Percentiles rank a stretch among this genome's conserved stretches.
phyloP scores from a whole-genome alignment of 2,113 vertebrate species.

The Galemys pyrenaicus region DNA sequence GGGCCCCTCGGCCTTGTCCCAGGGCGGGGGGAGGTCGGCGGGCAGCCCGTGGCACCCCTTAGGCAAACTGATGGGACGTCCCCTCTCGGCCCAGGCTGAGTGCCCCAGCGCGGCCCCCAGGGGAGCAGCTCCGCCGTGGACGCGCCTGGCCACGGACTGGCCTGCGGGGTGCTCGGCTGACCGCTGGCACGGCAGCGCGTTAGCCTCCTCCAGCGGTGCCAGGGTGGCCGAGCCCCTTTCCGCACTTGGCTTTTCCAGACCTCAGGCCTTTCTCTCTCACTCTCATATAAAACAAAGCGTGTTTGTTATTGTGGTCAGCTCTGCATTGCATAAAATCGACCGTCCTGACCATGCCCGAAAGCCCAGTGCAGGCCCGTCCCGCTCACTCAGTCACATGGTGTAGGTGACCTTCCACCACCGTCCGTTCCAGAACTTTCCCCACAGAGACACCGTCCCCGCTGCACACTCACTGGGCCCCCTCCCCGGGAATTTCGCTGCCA shows the following conservation, averaged over 20 bases:
- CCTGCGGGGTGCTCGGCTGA: no score
- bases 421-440: background rate
- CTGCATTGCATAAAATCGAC: no score
- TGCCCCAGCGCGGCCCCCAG: background rate
- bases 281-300: background rate
- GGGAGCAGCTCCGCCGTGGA: background rate
- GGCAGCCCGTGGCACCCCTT: background rate
- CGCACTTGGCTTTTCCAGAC: background rate
- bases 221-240: background rate
- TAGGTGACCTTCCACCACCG: accelerated
- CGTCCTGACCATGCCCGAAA: background rate
- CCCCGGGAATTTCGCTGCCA: accelerated
- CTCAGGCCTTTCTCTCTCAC: background rate
- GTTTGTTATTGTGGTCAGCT: background rate
- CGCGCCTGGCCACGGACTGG: accelerated
- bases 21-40: background rate
- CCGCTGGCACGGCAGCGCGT: no score
- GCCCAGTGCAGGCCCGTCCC: no score
- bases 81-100: accelerated
- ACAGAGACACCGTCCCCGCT: background rate
- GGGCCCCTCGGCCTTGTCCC: background rate
- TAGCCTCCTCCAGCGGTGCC: background rate
- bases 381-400: accelerated
- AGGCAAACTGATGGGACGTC: background rate
- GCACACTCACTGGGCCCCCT: no score